phyloP scores from a whole-genome alignment of 2,888 invertebrate species.

The Stenoptilia bipunctidactyla region DNA sequence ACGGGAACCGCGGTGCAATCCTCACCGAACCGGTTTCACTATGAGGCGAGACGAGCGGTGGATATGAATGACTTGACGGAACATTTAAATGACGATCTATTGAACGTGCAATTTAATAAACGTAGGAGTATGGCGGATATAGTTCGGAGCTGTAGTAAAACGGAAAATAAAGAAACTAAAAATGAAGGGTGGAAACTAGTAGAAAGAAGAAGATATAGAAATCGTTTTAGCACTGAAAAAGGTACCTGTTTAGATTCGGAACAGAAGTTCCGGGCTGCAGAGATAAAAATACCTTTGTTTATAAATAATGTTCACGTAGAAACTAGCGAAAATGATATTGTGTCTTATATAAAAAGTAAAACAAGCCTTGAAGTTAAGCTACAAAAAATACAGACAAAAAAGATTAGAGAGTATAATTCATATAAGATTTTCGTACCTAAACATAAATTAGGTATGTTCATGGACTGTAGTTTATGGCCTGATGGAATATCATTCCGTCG shows the following conservation, averaged over 20 bases:
- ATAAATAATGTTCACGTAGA: slow-evolving; percentile 3
- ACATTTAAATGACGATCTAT: background rate
- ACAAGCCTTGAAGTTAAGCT: slow-evolving; percentile 5
- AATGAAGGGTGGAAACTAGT: slow-evolving; percentile 5
- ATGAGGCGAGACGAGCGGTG: too few species aligned
- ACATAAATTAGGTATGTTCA: slow-evolving; percentile 6
- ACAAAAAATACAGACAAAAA: slow-evolving; percentile 7
- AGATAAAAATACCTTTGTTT: slow-evolving; percentile 7
- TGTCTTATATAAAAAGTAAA: slow-evolving; percentile 4
- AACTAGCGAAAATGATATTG: slow-evolving; percentile 7
- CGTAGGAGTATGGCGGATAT: background rate
- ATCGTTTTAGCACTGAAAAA: slow-evolving; percentile 6
- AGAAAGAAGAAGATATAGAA: slow-evolving; percentile 4
- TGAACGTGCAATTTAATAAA: background rate
- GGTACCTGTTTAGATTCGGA: slow-evolving; percentile 3
- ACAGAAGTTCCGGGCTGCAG: slow-evolving; percentile 6
- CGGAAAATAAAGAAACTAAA: background rate
- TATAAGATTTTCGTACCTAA: slow-evolving; percentile 9
- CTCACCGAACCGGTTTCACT: too few species aligned
- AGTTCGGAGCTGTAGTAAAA: background rate
- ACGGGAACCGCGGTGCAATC: background rate
- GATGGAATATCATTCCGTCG: slow-evolving; percentile 10
- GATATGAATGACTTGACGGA: too few species aligned
- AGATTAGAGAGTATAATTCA: slow-evolving; percentile 6
- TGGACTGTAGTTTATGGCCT: slow-evolving; percentile 9